Percentiles rank a stretch among this genome's conserved stretches.
Conservation (phyloP, 1,140 invertebrate genomes). For the Lepeophtheirus salmonis region DNA sequence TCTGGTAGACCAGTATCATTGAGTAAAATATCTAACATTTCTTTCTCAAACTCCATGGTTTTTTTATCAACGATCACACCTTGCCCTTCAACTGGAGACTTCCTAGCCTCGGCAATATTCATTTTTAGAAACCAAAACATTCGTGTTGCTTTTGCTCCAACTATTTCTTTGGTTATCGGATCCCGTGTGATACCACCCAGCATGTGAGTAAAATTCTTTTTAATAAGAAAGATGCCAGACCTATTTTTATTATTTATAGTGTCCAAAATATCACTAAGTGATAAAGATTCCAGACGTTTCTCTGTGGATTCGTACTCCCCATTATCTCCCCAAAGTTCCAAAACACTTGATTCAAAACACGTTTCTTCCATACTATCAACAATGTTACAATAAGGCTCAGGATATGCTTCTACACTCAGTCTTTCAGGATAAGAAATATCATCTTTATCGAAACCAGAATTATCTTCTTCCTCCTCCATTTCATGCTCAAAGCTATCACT, state of each 20-base stretch:
- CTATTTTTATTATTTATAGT: constrained; percentile 36
- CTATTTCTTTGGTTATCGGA: not conserved
- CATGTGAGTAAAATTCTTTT: constrained; percentile 3
- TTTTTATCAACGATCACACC: not conserved
- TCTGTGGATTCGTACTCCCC: constrained; percentile 22
- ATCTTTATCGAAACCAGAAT: not conserved
- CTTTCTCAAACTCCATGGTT: constrained; percentile 9
- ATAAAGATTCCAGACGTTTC: constrained; percentile 32
- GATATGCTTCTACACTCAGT: constrained; percentile 1
- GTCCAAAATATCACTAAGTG: constrained; percentile 38
- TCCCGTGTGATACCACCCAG: not conserved
- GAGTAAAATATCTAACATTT: constrained; percentile 10
- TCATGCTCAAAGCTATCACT: not conserved
- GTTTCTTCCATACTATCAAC: constrained; percentile 23
- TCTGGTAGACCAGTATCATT: constrained; percentile 9
- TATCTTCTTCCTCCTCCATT: not conserved
- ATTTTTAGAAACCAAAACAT: constrained; percentile 12
- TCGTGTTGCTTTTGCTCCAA: constrained; percentile 1
- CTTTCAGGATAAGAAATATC: not conserved
- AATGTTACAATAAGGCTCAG: constrained; percentile 15
- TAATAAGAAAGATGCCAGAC: constrained; percentile 5
- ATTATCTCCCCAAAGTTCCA: constrained; percentile 48
- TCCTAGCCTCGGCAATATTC: constrained; percentile 9
- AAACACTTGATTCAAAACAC: constrained; percentile 41
- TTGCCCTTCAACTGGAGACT: not conserved